Conservation (phyloP, 2,797 vertebrate species). For the Eurystomus glaucurus region DNA sequence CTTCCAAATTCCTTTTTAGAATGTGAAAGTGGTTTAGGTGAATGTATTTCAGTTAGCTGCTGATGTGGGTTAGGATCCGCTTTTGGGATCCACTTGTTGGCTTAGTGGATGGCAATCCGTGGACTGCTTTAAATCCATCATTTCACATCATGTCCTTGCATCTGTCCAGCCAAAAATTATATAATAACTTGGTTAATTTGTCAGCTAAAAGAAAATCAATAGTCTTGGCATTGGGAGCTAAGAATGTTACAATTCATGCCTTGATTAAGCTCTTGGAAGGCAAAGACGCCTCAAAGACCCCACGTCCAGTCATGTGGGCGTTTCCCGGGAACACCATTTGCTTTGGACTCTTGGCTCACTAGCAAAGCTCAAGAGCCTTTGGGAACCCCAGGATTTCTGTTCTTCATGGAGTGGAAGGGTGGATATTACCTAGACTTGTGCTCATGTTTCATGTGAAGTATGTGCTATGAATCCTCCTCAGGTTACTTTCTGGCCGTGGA, state of each 20-base stretch:
- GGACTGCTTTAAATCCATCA: background rate
- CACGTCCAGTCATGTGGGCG: no score
- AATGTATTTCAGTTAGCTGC: background rate
- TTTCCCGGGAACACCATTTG: background rate
- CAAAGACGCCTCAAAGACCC: background rate
- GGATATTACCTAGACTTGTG: background rate
- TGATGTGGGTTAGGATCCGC: background rate
- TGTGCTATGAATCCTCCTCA: background rate
- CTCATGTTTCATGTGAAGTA: background rate
- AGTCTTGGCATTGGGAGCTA: background rate
- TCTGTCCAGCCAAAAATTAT: background rate
- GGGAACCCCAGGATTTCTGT: background rate
- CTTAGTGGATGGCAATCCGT: background rate
- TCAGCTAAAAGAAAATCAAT: background rate
- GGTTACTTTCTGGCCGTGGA: slow-evolving; percentile 12
- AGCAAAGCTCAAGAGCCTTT: background rate
- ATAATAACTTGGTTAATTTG: background rate
- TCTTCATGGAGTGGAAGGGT: background rate
- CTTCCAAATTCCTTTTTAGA: background rate
- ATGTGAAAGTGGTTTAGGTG: background rate
- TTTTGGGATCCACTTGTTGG: background rate
- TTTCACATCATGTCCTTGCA: background rate
- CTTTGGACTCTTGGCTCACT: background rate
- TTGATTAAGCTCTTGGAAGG: background rate
- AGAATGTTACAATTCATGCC: background rate